Evolutionary conservation across 2,797 vertebrate species (phyloP).

Genomic region (Dallia pectoralis): DNA sequence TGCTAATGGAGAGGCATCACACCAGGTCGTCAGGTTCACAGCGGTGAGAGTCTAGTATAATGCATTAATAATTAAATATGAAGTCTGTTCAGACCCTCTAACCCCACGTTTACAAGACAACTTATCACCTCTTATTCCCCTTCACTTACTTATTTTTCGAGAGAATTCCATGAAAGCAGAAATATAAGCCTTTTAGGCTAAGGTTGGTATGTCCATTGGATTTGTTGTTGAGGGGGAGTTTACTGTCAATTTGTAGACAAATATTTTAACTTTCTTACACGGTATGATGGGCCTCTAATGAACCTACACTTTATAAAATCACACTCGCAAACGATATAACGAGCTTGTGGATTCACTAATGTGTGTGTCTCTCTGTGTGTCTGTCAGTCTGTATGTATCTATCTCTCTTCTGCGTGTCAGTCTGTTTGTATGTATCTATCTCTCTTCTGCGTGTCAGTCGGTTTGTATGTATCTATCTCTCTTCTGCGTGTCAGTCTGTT

Average conservation of each 20-base stretch:
- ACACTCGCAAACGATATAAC: background rate
- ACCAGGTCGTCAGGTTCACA: background rate
- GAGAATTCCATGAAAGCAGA: constrained; percentile 42
- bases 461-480: background rate
- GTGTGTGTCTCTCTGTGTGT: background rate
- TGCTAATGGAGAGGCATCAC: background rate
- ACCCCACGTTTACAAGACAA: too few species aligned
- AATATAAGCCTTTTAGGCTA: background rate
- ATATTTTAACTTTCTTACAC: too few species aligned
- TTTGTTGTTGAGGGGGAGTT: constrained; percentile 33
- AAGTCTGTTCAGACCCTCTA: background rate
- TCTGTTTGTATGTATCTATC: too few species aligned
- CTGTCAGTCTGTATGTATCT: constrained; percentile 13
- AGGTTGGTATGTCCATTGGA: constrained; percentile 26
- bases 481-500: constrained; percentile 12
- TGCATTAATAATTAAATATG: background rate
- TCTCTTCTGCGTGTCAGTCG: too few species aligned
- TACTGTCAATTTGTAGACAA: background rate
- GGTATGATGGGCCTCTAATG: background rate
- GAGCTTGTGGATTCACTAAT: background rate
- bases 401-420: too few species aligned
- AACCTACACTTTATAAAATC: background rate
- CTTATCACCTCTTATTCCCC: too few species aligned
- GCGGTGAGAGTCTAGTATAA: background rate
- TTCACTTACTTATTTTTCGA: constrained; percentile 13